These are phyloP conservation scores for Camponotus floridanus DNA, from an alignment of 1,140 invertebrate species.

Conservation along the genomic window DNA sequence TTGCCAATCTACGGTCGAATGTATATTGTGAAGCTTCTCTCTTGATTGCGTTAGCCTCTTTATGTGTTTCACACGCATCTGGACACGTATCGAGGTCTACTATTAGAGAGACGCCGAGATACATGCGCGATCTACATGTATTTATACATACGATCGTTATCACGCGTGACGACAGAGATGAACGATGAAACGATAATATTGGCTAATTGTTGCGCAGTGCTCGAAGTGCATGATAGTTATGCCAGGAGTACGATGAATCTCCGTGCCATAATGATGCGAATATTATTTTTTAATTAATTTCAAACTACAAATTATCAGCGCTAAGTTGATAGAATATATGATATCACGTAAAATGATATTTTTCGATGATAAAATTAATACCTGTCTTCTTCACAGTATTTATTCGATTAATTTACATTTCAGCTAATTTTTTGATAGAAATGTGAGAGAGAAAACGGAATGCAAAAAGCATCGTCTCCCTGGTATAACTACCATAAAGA, in stretches of 20 bases:
- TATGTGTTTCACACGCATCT: constrained; percentile 70
- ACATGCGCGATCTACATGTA: constrained; percentile 18
- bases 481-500: constrained; percentile 47
- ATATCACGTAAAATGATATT: background rate
- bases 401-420: constrained; percentile 6
- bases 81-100: constrained; percentile 70
- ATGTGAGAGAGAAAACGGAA: background rate
- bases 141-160: constrained; percentile 57
- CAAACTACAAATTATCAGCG: background rate
- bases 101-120: background rate
- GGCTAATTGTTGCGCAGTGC: constrained; percentile 85
- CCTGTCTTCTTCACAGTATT: background rate
- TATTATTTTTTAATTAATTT: constrained; percentile 14
- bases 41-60: constrained; percentile 72
- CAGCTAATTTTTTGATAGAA: background rate
- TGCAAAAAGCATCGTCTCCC: constrained; percentile 17
- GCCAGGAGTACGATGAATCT: constrained; percentile 25
- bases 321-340: background rate
- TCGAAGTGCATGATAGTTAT: constrained; percentile 69
- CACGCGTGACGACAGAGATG: constrained; percentile 56
- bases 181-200: constrained; percentile 75
- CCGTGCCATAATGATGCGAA: constrained; percentile 1
- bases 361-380: background rate
- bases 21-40: constrained; percentile 75
- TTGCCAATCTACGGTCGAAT: constrained; percentile 82